Evolutionary conservation across 1,140 invertebrate genomes (phyloP).

Genomic region (Trypoxylus dichotomus): DNA sequence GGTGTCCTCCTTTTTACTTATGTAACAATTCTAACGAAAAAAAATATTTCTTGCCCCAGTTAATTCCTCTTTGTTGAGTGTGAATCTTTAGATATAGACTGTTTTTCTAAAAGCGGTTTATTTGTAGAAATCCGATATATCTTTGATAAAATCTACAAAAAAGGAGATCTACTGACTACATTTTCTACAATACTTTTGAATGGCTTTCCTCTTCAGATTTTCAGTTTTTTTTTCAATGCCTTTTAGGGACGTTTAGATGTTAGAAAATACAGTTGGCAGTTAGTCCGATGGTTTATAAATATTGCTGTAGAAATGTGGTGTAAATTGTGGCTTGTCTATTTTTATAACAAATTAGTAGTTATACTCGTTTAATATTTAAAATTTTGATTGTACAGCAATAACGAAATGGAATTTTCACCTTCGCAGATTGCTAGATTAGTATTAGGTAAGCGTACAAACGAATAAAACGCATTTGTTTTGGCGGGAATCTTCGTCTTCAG

Average conservation of each 20-base stretch:
- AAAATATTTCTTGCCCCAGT: no score
- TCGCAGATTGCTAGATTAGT: slow-evolving; percentile 26
- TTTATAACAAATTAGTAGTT: slow-evolving; percentile 2
- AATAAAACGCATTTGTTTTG: slow-evolving; percentile 25
- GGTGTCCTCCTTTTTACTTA: no score
- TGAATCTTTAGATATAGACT: no score
- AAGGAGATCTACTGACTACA: no score
- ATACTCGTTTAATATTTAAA: slow-evolving; percentile 12
- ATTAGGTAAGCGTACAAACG: neutral
- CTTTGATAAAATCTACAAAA: no score
- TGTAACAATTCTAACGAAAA: no score
- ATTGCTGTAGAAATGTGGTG: slow-evolving; percentile 2
- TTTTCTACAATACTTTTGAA: no score
- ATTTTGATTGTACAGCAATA: neutral
- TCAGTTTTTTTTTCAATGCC: neutral
- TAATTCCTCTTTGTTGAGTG: no score
- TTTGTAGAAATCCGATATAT: no score
- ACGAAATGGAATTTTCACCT: slow-evolving; percentile 16
- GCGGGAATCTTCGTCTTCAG: slow-evolving; percentile 3
- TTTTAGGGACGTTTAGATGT: neutral
- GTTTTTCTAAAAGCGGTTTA: no score
- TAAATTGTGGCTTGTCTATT: slow-evolving; percentile 8
- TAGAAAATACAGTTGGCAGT: neutral
- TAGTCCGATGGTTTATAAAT: neutral
- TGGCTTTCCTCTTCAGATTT: no score